These are phyloP conservation scores for Pseudanteris insignis DNA, from an alignment of 2,888 invertebrate genomes.

Conservation along the genomic window DNA sequence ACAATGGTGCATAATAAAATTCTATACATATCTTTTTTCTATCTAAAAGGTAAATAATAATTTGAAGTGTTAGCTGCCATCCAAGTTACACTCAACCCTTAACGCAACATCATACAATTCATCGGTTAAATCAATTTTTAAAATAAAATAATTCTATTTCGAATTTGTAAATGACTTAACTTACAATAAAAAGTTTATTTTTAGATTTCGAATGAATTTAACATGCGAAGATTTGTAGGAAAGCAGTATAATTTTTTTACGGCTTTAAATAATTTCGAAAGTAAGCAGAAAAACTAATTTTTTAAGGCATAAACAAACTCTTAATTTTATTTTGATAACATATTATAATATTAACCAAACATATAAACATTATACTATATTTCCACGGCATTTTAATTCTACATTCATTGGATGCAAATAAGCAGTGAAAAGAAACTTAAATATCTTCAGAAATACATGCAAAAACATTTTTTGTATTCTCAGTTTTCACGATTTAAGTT, in stretches of 20 bases:
- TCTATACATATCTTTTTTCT: slow-evolving; percentile 65
- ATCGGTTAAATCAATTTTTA: neutral
- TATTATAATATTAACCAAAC: slow-evolving; percentile 61
- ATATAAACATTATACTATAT: slow-evolving; percentile 65
- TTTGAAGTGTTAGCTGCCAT: slow-evolving; percentile 59
- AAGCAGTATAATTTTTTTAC: slow-evolving; percentile 43
- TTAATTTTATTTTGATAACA: slow-evolving; percentile 60
- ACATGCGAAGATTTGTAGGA: slow-evolving; percentile 50
- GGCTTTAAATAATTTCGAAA: slow-evolving; percentile 35
- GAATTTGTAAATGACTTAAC: too few relatives aligned
- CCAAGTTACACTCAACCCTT: slow-evolving; percentile 55
- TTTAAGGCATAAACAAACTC: slow-evolving; percentile 64
- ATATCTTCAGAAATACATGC: too few relatives aligned
- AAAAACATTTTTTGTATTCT: too few relatives aligned
- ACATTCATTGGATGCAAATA: slow-evolving; percentile 1
- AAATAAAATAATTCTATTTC: too few relatives aligned
- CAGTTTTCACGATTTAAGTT: too few relatives aligned
- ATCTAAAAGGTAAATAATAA: slow-evolving; percentile 63
- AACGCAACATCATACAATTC: slow-evolving; percentile 29
- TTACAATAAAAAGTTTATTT: neutral
- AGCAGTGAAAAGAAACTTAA: too few relatives aligned
- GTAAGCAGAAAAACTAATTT: slow-evolving; percentile 61
- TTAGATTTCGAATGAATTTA: neutral
- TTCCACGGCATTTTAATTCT: slow-evolving; percentile 46
- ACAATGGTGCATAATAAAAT: slow-evolving; percentile 67